A percentile compares a stretch with the other conserved stretches of the same genome.
Conservation (phyloP, 2,888 invertebrate species). For the Eilema depressum region DNA sequence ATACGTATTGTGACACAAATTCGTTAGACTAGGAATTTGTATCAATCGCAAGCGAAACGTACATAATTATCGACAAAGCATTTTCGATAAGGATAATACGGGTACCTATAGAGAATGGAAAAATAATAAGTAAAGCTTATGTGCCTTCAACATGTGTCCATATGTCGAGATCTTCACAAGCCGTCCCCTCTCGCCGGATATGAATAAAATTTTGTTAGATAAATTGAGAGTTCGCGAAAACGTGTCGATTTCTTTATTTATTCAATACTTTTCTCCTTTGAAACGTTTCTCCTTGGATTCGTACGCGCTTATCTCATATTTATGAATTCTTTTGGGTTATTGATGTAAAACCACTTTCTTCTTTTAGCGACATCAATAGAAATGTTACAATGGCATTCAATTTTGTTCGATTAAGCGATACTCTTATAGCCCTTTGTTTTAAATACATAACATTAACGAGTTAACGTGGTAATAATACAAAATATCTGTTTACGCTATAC, state of each 20-base stretch:
- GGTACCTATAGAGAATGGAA: constrained; percentile 50
- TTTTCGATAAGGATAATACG: constrained; percentile 35
- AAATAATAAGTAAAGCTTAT: constrained; percentile 73
- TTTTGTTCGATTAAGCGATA: constrained; percentile 22
- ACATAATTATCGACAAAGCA: constrained; percentile 42
- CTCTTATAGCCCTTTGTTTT: constrained; percentile 12
- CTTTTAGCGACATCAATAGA: constrained; percentile 59
- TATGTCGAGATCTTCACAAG: constrained; percentile 74
- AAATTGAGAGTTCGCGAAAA: constrained; percentile 83
- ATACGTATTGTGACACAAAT: constrained; percentile 45
- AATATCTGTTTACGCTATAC: not conserved
- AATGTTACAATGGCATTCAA: constrained; percentile 32
- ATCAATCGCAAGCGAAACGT: constrained; percentile 27
- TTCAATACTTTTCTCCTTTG: constrained; percentile 82
- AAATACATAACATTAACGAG: constrained; percentile 19
- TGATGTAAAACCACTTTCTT: constrained; percentile 67
- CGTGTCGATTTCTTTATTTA: constrained; percentile 85
- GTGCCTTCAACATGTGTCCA: constrained; percentile 73
- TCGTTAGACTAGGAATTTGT: constrained; percentile 36
- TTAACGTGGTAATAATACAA: constrained; percentile 25
- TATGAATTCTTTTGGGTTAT: constrained; percentile 76
- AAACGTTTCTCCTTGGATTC: constrained; percentile 74
- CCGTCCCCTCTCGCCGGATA: constrained; percentile 75
- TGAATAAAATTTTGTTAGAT: constrained; percentile 83
- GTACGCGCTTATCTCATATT: constrained; percentile 77